These are phyloP conservation scores for Mormyrus lacerda DNA, from an alignment of 2,113 vertebrate species.

Conservation along the genomic window DNA sequence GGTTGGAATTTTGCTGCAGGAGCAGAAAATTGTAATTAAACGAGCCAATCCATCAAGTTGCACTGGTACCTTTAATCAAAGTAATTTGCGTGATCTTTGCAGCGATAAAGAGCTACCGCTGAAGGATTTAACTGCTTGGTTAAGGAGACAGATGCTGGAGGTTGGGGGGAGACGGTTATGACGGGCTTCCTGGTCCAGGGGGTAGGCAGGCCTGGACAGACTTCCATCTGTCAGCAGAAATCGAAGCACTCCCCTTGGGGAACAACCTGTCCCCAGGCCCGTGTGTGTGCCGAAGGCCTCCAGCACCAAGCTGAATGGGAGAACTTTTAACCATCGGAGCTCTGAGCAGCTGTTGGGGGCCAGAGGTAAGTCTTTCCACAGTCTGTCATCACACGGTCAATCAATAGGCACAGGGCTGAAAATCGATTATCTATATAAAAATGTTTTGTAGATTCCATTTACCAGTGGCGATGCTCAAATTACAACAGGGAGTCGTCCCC, in stretches of 20 bases:
- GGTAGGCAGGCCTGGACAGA: background rate
- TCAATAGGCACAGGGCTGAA: background rate
- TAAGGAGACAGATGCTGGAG: conserved; percentile 2
- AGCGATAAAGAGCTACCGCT: background rate
- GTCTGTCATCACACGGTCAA: conserved; percentile 10
- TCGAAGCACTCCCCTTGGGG: background rate
- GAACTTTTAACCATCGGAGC: background rate
- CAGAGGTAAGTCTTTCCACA: background rate
- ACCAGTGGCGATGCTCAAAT: background rate
- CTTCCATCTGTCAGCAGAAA: background rate
- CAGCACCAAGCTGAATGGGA: background rate
- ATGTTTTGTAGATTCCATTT: background rate
- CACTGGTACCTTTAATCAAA: conserved; percentile 20
- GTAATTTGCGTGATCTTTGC: conserved; percentile 7
- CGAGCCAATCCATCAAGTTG: conserved; percentile 6
- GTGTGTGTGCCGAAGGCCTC: background rate
- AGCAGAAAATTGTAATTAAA: background rate
- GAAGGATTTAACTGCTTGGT: conserved; percentile 10
- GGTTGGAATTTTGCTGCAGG: background rate
- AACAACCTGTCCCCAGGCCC: background rate
- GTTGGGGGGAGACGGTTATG: background rate
- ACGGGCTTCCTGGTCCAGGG: background rate
- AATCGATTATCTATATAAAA: background rate
- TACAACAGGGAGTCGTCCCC: background rate
- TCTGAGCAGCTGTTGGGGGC: conserved; percentile 15